Evolutionary conservation across 2,797 vertebrate genomes (phyloP).

Genomic region (Eospalax fontanierii): DNA sequence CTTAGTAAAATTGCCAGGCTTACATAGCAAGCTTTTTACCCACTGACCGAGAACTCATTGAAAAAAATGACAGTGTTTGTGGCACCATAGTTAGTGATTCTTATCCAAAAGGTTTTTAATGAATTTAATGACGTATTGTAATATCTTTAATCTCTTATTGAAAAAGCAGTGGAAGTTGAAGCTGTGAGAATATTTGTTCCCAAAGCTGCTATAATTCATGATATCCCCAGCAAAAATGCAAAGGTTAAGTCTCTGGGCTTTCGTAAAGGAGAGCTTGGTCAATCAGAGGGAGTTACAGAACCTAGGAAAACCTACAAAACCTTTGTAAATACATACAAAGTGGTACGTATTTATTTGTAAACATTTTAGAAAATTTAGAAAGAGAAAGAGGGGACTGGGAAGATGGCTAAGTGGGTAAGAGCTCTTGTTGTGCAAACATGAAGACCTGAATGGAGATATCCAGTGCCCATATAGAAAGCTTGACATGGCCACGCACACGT

Average conservation of each 20-base stretch:
- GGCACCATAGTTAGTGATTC: too few relatives aligned
- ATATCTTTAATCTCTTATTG: too few relatives aligned
- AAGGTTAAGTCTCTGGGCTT: constrained; percentile 88
- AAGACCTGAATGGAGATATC: background rate
- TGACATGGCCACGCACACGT: background rate
- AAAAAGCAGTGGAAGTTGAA: constrained; percentile 95
- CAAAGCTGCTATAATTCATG: constrained; percentile 94
- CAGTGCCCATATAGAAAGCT: background rate
- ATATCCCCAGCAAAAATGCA: constrained; percentile 88
- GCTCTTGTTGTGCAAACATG: background rate
- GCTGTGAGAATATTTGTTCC: constrained; percentile 96
- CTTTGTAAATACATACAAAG: too few relatives aligned
- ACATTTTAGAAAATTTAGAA: constrained; percentile 44
- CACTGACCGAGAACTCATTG: too few relatives aligned
- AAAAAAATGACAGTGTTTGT: too few relatives aligned
- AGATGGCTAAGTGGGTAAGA: background rate
- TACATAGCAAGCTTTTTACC: too few relatives aligned
- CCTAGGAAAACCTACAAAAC: too few relatives aligned
- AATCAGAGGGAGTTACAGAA: constrained; percentile 87
- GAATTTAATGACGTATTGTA: too few relatives aligned
- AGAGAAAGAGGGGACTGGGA: background rate
- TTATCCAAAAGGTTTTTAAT: too few relatives aligned
- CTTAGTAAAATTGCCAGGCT: too few relatives aligned
- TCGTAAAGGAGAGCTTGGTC: constrained; percentile 90
- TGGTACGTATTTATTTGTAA: constrained; percentile 9